Base-by-base conservation (phyloP, 2,888 invertebrate species). In the Hypselothyrea guttata region DNA sequence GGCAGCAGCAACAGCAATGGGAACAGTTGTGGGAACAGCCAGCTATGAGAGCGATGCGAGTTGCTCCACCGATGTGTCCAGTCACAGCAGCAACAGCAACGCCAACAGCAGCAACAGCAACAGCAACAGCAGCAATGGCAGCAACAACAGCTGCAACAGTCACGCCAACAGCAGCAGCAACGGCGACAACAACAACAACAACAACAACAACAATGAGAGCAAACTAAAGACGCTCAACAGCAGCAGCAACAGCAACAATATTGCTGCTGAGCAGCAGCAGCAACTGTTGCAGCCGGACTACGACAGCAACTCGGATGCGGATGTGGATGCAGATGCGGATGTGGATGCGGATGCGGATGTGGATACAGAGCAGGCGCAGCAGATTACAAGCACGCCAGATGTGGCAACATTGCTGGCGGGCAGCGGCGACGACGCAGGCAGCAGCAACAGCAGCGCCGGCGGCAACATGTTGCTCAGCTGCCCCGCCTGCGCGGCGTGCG, bases 401-500 rank as follows among this genome's bases (percentile, higher is more conserved):
- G 81, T 82, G 31, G 81, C 83, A 33, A 84, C 81, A 0, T 11
- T 82, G 35, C 46, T 84, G 13, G 81, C 85, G 0, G 57, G 60
- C 7, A 71, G 69, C 31, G 42, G 38, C 34, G 11, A 35, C 1
- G 18, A 22, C 22, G 81, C 85, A 0, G 57, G 60, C 7, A 71
- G 69, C 31, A 41, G 38, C 34, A 11, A 35, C 7, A 71, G 69
- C 31, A 41, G 38, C 34, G 11, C 35, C 1, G 18, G 5, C 22
- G 22, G 22, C 22, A 22, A 22, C 22, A n/a, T 30, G 41, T 45
- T 62, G 28, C 89, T 89, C 55, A 90, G 90, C 42, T 95, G 95
- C 75, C 93, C 93, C 0, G 92, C 93, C 0, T 95, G 95, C 83
- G 91, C 91, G 18, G 90, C 92, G 30, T 90, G 91, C 44, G 93